Base-by-base conservation (phyloP, 2,113 vertebrate species). In the Ictidomys tridecemlineatus region DNA sequence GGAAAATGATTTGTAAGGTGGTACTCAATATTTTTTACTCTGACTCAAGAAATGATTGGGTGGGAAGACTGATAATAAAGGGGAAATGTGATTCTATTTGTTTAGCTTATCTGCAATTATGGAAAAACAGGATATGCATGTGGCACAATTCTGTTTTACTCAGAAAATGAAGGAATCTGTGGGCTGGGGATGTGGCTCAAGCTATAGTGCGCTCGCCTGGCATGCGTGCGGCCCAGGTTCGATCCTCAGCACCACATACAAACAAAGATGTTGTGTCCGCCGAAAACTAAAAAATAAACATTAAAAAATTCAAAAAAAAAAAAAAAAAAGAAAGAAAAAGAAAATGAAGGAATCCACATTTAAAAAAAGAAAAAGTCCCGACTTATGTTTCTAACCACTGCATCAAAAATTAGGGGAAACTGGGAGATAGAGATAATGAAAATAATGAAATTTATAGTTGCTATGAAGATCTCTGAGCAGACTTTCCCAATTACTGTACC, bases 391-490 rank as follows among this genome's bases (percentile, higher is more conserved):
- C 61, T 86, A 69, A 58, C 24, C 8, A 73, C 83, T 42, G 8
- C 30, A 78, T 93, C 67, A 85, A 78, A 73, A 95, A 73, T 17
- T 63, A 88, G 65, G 45, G 37, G 79, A 83, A 89, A 79, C 83
- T 22, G 37, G 14, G 28, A 94, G 20, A 86, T 61, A 70, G 0
- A 70, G 58, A 84, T 51, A 96, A 87, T 67, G 65, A 88, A 89
- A 90, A 76, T 70, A 87, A 90, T 51, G 65, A 79, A 76, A 53
- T 76, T 39, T 45, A 45, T 17, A 28, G 32, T 39, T 63, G 83
- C 17, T 95, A 89, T 80, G 37, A 89, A 87, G 70, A 91, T 61
- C 80, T 82, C 39, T 85, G 56, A 86, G 90, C 34, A 76, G 61
- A 77, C 2, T 28, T 79, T 58, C 32, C 48, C 85, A 89, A 39